Percentiles rank a stretch among this genome's conserved stretches.
Evolutionary conservation across 2,797 vertebrate genomes (phyloP).

Genomic region (Neosilurus hyrtlii): DNA sequence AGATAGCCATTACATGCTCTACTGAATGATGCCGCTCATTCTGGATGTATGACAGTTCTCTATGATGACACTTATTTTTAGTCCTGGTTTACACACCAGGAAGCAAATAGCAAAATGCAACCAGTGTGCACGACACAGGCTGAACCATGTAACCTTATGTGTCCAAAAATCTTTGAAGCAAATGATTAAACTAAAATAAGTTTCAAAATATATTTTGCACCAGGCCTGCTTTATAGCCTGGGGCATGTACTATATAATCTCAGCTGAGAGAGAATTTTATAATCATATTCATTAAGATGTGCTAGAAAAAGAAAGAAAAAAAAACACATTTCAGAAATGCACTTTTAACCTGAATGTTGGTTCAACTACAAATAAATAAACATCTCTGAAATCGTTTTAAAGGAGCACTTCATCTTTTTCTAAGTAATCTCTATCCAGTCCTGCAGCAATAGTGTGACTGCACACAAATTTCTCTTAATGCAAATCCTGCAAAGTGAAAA

Average conservation of each 20-base stretch:
- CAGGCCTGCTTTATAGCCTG: neutral
- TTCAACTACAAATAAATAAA: neutral
- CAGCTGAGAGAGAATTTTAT: neutral
- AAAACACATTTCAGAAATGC: neutral
- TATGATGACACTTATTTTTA: slow-evolving; percentile 61
- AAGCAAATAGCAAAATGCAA: slow-evolving; percentile 38
- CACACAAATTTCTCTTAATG: neutral
- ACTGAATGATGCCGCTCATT: slow-evolving; percentile 54
- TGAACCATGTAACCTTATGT: neutral
- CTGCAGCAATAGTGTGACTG: neutral
- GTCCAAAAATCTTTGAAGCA: slow-evolving; percentile 22
- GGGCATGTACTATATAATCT: neutral
- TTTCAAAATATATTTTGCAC: slow-evolving; percentile 6
- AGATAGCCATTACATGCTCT: slow-evolving; percentile 55
- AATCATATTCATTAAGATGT: slow-evolving; percentile 1
- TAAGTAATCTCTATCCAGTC: neutral
- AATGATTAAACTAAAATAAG: slow-evolving; percentile 2
- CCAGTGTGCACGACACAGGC: neutral
- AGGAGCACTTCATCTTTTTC: neutral
- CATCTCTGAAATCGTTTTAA: neutral
- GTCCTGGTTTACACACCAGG: slow-evolving; percentile 31
- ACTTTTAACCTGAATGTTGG: neutral
- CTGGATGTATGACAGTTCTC: slow-evolving; percentile 57
- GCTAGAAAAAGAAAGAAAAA: neutral
- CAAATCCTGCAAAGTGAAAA: neutral